A percentile compares a stretch with the other conserved stretches of the same genome.
Conservation (phyloP, 2,113 vertebrate genomes). For the Hydropotes inermis region DNA sequence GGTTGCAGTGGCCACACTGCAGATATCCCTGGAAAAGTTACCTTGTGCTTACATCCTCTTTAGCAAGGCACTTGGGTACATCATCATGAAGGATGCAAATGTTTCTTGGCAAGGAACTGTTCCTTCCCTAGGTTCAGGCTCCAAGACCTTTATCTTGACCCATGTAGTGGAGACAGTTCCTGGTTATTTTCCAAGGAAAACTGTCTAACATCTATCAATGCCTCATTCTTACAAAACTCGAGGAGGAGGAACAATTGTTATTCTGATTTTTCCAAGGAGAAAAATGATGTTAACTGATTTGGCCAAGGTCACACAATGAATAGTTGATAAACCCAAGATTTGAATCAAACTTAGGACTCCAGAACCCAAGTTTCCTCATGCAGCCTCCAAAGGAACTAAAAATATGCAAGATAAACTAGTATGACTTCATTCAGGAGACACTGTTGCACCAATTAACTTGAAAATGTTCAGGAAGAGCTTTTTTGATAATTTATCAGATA, state of each 20-base stretch:
- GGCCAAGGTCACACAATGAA: background rate
- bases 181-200: background rate
- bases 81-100: background rate
- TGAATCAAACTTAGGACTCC: background rate
- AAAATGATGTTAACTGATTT: background rate
- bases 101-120: background rate
- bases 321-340: background rate
- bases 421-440: background rate
- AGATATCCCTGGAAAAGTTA: background rate
- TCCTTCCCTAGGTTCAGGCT: background rate
- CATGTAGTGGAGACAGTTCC: background rate
- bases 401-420: background rate
- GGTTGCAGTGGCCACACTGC: background rate
- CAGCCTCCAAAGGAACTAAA: background rate
- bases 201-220: background rate
- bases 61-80: no score
- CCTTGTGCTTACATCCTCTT: background rate
- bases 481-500: background rate
- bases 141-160: background rate
- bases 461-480: background rate
- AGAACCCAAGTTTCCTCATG: background rate
- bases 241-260: background rate
- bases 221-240: background rate
- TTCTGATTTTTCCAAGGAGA: background rate
- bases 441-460: background rate